These are phyloP conservation scores for Papilio gigon DNA, from an alignment of 2,888 invertebrate species.

Conservation along the genomic window DNA sequence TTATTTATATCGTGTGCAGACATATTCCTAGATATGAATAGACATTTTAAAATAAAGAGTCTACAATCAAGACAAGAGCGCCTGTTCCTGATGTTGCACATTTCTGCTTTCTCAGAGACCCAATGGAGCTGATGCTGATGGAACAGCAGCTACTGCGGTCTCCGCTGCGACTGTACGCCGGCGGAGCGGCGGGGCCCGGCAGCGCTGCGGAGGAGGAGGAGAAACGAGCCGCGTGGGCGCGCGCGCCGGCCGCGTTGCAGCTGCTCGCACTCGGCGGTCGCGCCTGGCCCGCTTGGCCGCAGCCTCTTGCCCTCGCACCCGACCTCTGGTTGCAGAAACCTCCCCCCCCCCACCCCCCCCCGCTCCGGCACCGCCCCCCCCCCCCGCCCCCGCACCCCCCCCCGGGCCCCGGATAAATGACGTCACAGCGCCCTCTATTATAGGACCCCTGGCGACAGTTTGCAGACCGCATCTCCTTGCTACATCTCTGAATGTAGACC, in stretches of 20 bases:
- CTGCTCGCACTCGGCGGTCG: constrained; percentile 84
- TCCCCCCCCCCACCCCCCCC: constrained; percentile 46
- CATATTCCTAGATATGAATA: background rate
- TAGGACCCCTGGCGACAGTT: constrained; percentile 11
- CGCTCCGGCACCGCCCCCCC: constrained; percentile 43
- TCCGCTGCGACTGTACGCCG: constrained; percentile 85
- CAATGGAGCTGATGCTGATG: constrained; percentile 90
- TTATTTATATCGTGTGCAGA: background rate
- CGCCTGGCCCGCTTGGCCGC: constrained; percentile 84
- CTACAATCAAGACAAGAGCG: background rate
- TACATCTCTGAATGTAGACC: background rate
- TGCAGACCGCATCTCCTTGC: background rate
- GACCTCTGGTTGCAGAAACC: too few species aligned
- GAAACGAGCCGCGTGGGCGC: constrained; percentile 81
- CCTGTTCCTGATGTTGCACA: background rate
- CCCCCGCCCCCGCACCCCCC: constrained; percentile 45
- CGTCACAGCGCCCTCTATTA: constrained; percentile 38
- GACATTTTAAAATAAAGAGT: background rate
- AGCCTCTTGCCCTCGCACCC: constrained; percentile 21
- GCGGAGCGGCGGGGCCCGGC: constrained; percentile 66
- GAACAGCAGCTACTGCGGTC: constrained; percentile 88
- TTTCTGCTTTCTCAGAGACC: constrained; percentile 83
- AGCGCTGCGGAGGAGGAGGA: constrained; percentile 81
- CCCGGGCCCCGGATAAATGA: constrained; percentile 54
- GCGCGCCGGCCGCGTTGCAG: constrained; percentile 76